These are phyloP conservation scores for Vulpes vulpes DNA, from an alignment of 2,113 vertebrate genomes.

Conservation along the genomic window DNA sequence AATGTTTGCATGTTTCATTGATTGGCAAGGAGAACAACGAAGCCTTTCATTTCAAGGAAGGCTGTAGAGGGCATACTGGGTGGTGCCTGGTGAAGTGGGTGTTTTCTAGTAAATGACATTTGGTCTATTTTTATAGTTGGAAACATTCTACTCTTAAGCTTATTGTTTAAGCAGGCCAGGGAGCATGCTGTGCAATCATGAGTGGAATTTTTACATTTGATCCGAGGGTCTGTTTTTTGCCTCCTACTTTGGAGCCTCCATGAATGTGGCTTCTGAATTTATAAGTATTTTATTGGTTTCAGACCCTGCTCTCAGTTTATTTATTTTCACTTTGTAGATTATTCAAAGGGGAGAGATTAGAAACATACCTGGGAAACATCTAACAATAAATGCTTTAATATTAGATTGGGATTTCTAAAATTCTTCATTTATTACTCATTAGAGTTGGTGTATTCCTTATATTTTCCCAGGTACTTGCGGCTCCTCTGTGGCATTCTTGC, in stretches of 20 bases:
- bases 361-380: not conserved
- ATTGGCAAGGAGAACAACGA: constrained; percentile 63
- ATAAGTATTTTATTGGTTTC: constrained; percentile 51
- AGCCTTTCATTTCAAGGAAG: constrained; percentile 59
- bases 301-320: constrained; percentile 27
- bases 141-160: constrained; percentile 42
- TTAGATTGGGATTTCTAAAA: constrained; percentile 3
- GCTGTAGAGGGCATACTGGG: constrained; percentile 51
- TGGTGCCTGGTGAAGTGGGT: constrained; percentile 49
- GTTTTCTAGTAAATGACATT: constrained; percentile 46
- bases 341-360: constrained; percentile 24
- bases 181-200: not conserved
- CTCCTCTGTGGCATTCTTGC: not conserved
- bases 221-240: not conserved
- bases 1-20: constrained; percentile 13
- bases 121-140: constrained; percentile 72
- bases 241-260: not conserved
- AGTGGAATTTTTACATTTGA: constrained; percentile 53
- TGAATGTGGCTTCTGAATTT: constrained; percentile 58
- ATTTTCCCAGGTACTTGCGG: not conserved
- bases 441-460: not conserved
- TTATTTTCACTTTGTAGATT: constrained; percentile 41
- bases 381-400: constrained; percentile 18
- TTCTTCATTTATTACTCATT: constrained; percentile 16
- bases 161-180: constrained; percentile 51